A percentile compares a stretch with the other conserved stretches of the same genome.
Evolutionary conservation across 2,113 vertebrate species (phyloP).

Genomic region (Colossoma macropomum): DNA sequence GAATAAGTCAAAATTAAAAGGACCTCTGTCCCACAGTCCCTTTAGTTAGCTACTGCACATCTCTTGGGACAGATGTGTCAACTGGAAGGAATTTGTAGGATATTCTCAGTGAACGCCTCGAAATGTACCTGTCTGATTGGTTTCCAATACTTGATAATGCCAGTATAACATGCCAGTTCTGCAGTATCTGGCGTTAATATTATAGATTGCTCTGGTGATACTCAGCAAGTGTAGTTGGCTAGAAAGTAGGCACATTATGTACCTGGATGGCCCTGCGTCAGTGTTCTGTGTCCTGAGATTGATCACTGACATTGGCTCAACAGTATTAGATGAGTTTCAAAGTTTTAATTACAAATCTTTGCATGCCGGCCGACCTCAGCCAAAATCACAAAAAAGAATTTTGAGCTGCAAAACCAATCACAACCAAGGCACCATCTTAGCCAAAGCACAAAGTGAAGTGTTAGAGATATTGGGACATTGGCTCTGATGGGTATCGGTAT

Average conservation of each 20-base stretch:
- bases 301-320: background rate
- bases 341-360: background rate
- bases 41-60: no score
- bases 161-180: background rate
- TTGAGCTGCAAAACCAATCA: conserved; percentile 20
- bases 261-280: background rate
- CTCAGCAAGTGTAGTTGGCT: background rate
- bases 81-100: no score
- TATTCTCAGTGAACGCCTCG: no score
- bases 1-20: no score
- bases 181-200: background rate
- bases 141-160: background rate
- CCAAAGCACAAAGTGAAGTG: conserved; percentile 35
- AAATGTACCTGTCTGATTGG: background rate
- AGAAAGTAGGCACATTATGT: background rate
- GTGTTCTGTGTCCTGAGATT: background rate
- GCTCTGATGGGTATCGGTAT: no score
- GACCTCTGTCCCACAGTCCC: no score
- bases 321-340: background rate
- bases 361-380: background rate
- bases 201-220: background rate
- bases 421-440: conserved; percentile 46
- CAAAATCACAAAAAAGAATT: conserved; percentile 14
- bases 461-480: no score
- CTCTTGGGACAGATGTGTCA: no score